Percentiles rank a stretch among this genome's conserved stretches.
Conservation (phyloP, 2,797 vertebrate species). For the Atherinosoma microstoma region DNA sequence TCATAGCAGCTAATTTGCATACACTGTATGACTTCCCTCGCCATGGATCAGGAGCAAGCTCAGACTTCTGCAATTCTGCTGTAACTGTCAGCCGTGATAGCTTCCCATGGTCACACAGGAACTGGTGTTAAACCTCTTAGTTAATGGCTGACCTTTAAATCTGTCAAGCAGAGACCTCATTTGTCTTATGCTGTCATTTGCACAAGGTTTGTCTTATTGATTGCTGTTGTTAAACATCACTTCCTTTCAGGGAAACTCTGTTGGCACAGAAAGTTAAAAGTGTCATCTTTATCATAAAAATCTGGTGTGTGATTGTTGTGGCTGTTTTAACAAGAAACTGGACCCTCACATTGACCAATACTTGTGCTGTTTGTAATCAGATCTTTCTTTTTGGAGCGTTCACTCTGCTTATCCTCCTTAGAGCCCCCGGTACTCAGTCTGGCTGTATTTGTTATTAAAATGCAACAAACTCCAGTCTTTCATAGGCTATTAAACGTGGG, state of each 20-base stretch:
- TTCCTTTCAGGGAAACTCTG: constrained; percentile 37
- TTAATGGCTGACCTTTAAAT: constrained; percentile 7
- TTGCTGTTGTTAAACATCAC: constrained; percentile 35
- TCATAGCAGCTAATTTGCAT: constrained; percentile 54
- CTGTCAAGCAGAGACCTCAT: constrained; percentile 33
- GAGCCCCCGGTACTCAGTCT: background rate
- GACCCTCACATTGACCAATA: background rate
- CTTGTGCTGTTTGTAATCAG: background rate
- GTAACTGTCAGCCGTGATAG: constrained; percentile 31
- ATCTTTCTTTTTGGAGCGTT: background rate
- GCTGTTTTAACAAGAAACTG: background rate
- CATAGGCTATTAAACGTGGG: no score
- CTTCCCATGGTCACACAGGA: constrained; percentile 28
- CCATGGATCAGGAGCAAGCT: constrained; percentile 23
- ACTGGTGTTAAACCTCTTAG: constrained; percentile 17
- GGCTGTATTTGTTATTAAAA: background rate
- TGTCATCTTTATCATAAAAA: background rate
- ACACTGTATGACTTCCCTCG: constrained; percentile 32
- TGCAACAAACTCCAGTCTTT: no score
- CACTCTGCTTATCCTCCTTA: background rate
- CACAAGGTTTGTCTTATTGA: constrained; percentile 9
- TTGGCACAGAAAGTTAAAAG: constrained; percentile 1
- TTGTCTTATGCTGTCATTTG: constrained; percentile 23
- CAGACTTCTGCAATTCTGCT: constrained; percentile 18
- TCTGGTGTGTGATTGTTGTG: background rate